Percentiles rank a stretch among this genome's conserved stretches.
These are phyloP conservation scores for Heliconius aoede DNA, from an alignment of 2,888 invertebrate species.

Conservation along the genomic window DNA sequence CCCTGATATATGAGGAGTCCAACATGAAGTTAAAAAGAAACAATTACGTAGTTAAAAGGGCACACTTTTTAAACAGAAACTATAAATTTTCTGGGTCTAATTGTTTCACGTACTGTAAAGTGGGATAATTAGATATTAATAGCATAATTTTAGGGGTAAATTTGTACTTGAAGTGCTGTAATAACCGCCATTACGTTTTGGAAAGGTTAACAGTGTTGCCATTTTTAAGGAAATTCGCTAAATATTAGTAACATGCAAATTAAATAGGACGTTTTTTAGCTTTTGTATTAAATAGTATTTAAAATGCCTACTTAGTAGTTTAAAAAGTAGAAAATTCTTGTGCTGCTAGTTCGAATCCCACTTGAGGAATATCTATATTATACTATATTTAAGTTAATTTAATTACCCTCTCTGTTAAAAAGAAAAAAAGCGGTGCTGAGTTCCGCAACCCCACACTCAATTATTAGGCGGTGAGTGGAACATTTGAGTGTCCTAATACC, in stretches of 20 bases:
- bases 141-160: constrained; percentile 36
- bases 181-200: constrained; percentile 19
- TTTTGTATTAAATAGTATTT: neutral
- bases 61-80: neutral
- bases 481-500: too few species aligned
- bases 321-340: too few species aligned
- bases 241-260: neutral
- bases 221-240: neutral
- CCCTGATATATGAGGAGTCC: neutral
- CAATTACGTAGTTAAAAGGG: neutral
- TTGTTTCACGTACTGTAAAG: constrained; percentile 23
- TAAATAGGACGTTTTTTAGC: neutral
- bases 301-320: neutral
- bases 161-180: constrained; percentile 19
- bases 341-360: too few species aligned
- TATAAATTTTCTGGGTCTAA: neutral
- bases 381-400: too few species aligned
- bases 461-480: too few species aligned
- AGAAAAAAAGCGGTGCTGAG: too few species aligned
- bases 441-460: too few species aligned
- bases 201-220: constrained; percentile 2
- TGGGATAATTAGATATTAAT: constrained; percentile 34
- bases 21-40: neutral
- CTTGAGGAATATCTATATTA: too few species aligned
- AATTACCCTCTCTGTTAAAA: too few species aligned